phyloP scores from a whole-genome alignment of 2,113 vertebrate species.

The Lampris megalopsis region DNA sequence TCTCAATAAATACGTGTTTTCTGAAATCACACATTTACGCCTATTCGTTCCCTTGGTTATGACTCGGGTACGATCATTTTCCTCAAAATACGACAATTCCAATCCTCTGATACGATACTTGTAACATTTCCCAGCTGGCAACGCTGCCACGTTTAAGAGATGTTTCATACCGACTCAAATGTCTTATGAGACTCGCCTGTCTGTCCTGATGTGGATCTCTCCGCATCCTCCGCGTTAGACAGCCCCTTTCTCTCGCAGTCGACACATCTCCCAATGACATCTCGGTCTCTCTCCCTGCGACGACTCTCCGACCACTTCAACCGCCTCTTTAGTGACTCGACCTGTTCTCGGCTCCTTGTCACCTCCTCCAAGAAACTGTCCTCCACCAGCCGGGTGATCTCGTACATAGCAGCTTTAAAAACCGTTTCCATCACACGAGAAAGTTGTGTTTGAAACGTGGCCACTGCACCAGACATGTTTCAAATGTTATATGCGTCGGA shows the following conservation, averaged over 20 bases:
- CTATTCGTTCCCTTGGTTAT: too few species aligned
- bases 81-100: too few species aligned
- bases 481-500: neutral
- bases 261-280: constrained; percentile 53
- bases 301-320: constrained; percentile 75
- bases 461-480: constrained; percentile 76
- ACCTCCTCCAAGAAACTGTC: constrained; percentile 83
- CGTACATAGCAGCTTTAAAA: constrained; percentile 85
- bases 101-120: too few species aligned
- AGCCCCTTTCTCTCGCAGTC: constrained; percentile 63
- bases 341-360: constrained; percentile 78
- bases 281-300: constrained; percentile 61
- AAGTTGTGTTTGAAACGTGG: constrained; percentile 82
- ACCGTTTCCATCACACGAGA: constrained; percentile 85
- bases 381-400: constrained; percentile 83
- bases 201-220: constrained; percentile 16
- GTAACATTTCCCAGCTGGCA: too few species aligned
- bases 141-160: too few species aligned
- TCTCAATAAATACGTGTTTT: too few species aligned
- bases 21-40: too few species aligned
- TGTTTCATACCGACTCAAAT: too few species aligned
- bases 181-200: constrained; percentile 50
- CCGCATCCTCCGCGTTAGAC: constrained; percentile 14
- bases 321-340: constrained; percentile 77
- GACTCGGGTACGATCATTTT: too few species aligned